Evolutionary conservation across 2,113 vertebrate species (phyloP).

Genomic region (Tympanuchus pallidicinctus): DNA sequence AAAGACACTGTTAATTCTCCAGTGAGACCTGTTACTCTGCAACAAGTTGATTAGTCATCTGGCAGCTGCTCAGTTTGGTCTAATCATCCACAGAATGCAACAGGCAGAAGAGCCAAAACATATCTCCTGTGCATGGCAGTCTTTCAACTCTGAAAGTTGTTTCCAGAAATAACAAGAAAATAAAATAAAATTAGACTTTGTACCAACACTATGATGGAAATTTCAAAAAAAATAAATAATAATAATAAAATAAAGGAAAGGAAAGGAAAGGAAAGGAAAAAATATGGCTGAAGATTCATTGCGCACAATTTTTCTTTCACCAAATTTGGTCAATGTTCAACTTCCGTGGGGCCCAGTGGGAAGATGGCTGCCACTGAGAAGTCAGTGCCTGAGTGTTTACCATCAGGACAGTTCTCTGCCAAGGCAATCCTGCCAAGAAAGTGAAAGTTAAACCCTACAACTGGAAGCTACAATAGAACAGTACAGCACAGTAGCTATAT

Average conservation of each 20-base stretch:
- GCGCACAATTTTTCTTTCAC: neutral
- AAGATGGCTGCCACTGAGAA: neutral
- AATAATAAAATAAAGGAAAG: neutral
- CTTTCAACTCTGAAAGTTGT: constrained; percentile 7
- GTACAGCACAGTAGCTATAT: constrained; percentile 17
- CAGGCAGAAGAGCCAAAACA: constrained; percentile 38
- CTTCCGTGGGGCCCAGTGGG: neutral
- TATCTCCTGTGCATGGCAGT: constrained; percentile 6
- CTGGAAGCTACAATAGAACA: neutral
- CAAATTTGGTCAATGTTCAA: neutral
- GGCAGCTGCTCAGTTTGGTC: constrained; percentile 33
- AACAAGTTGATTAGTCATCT: constrained; percentile 61
- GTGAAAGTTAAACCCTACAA: constrained; percentile 8
- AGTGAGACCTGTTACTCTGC: constrained; percentile 35
- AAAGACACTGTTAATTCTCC: constrained; percentile 43
- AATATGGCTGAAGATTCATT: neutral
- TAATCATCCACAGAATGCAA: constrained; percentile 52
- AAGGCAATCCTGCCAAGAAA: constrained; percentile 41
- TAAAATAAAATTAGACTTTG: neutral
- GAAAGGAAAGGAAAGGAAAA: fast-evolving
- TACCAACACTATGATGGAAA: neutral
- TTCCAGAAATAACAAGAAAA: constrained; percentile 45
- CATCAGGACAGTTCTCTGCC: constrained; percentile 11
- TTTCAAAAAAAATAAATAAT: neutral
- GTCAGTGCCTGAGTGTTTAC: constrained; percentile 2